Conservation (phyloP, 92 coral and sea anemone species). For the Pocillopora meandrina region DNA sequence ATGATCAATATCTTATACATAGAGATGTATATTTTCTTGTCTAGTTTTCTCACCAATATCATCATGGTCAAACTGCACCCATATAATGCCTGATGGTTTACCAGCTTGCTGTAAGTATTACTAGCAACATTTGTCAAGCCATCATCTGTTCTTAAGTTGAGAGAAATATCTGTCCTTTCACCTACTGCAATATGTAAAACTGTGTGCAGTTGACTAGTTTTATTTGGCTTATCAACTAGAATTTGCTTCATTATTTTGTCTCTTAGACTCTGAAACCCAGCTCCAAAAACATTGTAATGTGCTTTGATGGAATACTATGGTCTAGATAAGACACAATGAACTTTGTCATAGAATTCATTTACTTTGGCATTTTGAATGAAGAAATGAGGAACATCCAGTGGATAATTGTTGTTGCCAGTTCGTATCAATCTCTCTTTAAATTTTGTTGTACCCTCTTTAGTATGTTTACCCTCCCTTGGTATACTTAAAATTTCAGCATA, state of each 20-base stretch:
- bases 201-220: not conserved
- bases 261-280: slow-evolving; percentile 19
- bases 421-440: slow-evolving; percentile 32
- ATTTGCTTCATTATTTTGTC: not conserved
- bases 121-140: not conserved
- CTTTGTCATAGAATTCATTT: slow-evolving; percentile 41
- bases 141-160: not conserved
- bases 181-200: not conserved
- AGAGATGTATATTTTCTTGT: not conserved
- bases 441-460: slow-evolving; percentile 22
- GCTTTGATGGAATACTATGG: slow-evolving; percentile 50
- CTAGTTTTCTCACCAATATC: not conserved
- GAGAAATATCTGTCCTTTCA: not conserved
- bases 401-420: not conserved
- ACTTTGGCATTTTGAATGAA: slow-evolving; percentile 50
- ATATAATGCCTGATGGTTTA: not conserved
- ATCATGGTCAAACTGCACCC: not conserved
- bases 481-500: slow-evolving; percentile 62
- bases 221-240: not conserved
- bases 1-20: not conserved
- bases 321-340: slow-evolving; percentile 37
- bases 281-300: slow-evolving; percentile 62
- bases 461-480: slow-evolving; percentile 56
- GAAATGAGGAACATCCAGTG: slow-evolving; percentile 1
- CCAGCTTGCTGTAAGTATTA: not conserved